Evolutionary conservation across 1,140 invertebrate genomes (phyloP), one percentile per base, ranked within the genome.

Genomic region (Macrobrachium nipponense): DNA sequence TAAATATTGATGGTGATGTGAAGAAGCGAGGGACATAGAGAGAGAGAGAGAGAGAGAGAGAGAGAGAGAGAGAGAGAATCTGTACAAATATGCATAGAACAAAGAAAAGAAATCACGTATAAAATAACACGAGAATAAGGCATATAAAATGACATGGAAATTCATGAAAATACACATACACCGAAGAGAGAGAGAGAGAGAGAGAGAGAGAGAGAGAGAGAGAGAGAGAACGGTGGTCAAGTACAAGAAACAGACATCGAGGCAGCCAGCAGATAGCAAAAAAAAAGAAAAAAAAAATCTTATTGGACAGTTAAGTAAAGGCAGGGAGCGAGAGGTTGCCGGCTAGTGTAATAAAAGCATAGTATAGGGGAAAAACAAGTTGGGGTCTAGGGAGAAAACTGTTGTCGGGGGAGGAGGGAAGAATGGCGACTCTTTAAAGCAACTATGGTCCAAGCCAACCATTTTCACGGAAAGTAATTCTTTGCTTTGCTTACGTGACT

Each of bases 1-100:
- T 83, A 83, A 83, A 83, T 83, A 83, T 83, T 83, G 82, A 83
- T 83, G 73, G 73, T 75, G 61, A 66, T 36, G 18, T 66, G 73
- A 60, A 64, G 78, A 80, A 80, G 62, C 61, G 6, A 12, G 23
- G 6, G 60, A 43, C 70, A 64, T 27, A 59, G 36, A n/a, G 23
- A 23, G 80, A 43, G 60, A 23, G 59, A 18, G 23, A n/a, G 61
- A 64, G 72, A 76, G 61, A 51, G 60, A 66, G 59, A 64, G 72
- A 76, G 81, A 76, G 27, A 64, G 68, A 75, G 70, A 82, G 70
- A 82, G 66, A 75, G 70, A 44, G 70, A 58, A 62, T 27, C 10
- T 27, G 20, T 70, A 70, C 11, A 70, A 8, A 70, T 43, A 43
- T 23, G 20, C 5, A 70, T 23, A 70, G 6, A 70, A 27, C 12